Conservation (phyloP, 2,113 vertebrate species). For the Neodon shergylaensis region DNA sequence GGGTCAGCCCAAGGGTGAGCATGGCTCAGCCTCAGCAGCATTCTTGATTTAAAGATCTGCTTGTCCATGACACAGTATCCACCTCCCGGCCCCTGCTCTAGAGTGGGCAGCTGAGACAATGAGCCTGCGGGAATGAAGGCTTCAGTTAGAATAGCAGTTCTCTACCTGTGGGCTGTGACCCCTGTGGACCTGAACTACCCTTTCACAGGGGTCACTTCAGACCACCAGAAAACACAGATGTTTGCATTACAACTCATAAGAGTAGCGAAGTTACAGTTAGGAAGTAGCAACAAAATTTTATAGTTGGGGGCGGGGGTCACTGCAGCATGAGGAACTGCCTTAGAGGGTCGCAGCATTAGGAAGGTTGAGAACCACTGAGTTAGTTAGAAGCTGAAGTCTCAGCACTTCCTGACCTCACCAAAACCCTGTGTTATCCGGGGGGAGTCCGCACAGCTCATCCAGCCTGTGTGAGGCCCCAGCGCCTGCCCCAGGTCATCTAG, state of each 20-base stretch:
- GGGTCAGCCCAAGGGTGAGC: neutral
- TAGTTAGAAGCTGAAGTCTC: neutral
- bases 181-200: neutral
- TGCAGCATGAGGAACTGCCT: neutral
- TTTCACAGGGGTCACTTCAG: neutral
- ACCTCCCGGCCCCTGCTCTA: neutral
- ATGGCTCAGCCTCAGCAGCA: fast-evolving
- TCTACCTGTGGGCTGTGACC: neutral
- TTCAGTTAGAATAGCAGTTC: too few relatives aligned
- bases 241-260: neutral
- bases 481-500: neutral
- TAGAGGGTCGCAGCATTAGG: neutral
- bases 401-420: neutral
- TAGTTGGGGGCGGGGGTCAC: neutral
- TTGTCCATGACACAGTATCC: neutral
- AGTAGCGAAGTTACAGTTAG: neutral
- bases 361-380: neutral
- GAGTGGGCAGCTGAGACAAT: neutral
- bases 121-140: too few relatives aligned
- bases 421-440: neutral
- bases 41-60: neutral
- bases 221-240: neutral
- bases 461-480: neutral
- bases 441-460: neutral
- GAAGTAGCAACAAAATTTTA: neutral